phyloP scores from a whole-genome alignment of 1,140 invertebrate genomes.

The Drosophila ananassae region DNA sequence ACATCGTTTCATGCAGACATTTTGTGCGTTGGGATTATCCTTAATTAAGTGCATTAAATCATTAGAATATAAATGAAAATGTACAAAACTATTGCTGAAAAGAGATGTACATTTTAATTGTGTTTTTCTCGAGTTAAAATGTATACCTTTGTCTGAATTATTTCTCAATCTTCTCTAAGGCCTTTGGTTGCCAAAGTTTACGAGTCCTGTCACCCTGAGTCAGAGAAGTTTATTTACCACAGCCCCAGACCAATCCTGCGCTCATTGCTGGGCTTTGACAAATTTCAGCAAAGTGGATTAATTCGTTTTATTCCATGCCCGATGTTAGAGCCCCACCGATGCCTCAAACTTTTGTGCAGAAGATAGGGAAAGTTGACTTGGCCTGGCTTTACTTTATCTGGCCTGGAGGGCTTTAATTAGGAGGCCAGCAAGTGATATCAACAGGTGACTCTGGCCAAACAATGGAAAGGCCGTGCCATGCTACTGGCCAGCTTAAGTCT shows the following conservation, averaged over 20 bases:
- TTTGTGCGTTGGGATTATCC: too few species aligned
- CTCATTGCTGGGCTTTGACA: constrained; percentile 53
- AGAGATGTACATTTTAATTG: too few species aligned
- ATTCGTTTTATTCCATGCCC: constrained; percentile 60
- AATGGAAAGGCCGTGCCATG: background rate
- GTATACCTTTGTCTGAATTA: background rate
- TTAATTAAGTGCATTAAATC: too few species aligned
- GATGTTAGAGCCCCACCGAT: constrained; percentile 24
- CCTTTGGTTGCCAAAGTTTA: constrained; percentile 30
- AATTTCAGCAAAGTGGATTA: constrained; percentile 73
- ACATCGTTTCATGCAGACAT: too few species aligned
- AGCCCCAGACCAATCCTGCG: background rate
- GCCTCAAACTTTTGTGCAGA: constrained; percentile 48
- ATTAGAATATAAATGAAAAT: too few species aligned
- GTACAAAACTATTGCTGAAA: too few species aligned
- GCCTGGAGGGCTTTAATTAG: constrained; percentile 58
- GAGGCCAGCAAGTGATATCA: constrained; percentile 38
- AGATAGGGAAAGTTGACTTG: constrained; percentile 52
- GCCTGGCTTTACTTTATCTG: constrained; percentile 22
- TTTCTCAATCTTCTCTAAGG: constrained; percentile 1
- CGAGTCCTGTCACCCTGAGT: constrained; percentile 44
- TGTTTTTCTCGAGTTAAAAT: too few species aligned
- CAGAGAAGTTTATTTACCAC: constrained; percentile 35
- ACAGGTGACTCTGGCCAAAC: constrained; percentile 58
- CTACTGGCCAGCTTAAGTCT: background rate